Percentiles rank a stretch among this genome's conserved stretches.
Conservation (phyloP, 2,797 vertebrate genomes). For the Brachyalestes nurse region DNA sequence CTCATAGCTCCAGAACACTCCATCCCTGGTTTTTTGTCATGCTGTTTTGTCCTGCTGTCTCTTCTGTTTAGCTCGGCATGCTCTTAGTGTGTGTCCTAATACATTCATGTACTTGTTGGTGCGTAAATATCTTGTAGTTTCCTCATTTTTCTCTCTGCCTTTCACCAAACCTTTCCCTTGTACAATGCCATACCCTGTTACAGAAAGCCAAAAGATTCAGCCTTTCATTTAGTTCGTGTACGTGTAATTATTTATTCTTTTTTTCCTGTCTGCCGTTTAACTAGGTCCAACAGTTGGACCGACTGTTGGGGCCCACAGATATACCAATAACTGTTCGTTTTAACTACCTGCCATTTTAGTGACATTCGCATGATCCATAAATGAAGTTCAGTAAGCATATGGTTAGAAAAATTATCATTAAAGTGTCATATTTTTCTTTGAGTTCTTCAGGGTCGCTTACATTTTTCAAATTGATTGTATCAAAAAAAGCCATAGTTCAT, state of each 20-base stretch:
- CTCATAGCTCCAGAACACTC: slow-evolving; percentile 1
- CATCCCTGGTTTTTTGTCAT: slow-evolving; percentile 5
- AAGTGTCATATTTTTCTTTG: no score
- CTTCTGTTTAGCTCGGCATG: not conserved
- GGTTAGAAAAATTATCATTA: no score
- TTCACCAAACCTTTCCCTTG: not conserved
- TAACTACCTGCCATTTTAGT: no score
- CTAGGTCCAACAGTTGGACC: not conserved
- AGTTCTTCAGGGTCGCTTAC: no score
- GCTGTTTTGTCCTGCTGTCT: not conserved
- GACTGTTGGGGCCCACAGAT: no score
- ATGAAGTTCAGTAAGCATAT: no score
- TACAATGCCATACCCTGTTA: not conserved
- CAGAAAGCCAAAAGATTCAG: not conserved
- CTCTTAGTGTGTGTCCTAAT: not conserved
- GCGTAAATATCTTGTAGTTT: not conserved
- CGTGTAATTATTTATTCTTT: not conserved
- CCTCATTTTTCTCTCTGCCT: not conserved
- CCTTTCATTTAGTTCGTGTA: not conserved
- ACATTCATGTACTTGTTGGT: not conserved
- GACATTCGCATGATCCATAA: no score
- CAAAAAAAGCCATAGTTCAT: no score
- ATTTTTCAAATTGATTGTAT: no score
- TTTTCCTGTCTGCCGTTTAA: not conserved
- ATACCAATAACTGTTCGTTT: no score